Evolutionary conservation across 2,888 invertebrate species (phyloP), one percentile per base, ranked within the genome.

Genomic region (Drosophila hamatofila): DNA sequence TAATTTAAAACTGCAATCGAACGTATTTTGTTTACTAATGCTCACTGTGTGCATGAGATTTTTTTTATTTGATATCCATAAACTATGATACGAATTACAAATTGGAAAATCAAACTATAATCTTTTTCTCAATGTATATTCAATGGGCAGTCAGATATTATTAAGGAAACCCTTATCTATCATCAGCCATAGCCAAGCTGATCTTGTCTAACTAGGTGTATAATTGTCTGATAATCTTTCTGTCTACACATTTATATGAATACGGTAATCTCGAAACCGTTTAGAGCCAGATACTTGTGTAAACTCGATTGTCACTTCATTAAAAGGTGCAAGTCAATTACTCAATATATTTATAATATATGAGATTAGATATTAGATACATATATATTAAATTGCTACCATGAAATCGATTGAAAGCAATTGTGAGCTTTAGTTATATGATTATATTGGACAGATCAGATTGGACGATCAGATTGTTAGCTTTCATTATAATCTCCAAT

Each of bases 21-120:
- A 41, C 71, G 75, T 68, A 30, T n/a, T 42, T 35, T 78, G 68
- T 57, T 73, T 78, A 56, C 55, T 44, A 72, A 60, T 61, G 44
- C 48, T 54, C 25, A 7, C 33, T 14, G 30, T 18, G 8, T 18
- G 3, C 2, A 25, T 27, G 52, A 12, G n/a, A 37, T 16, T 37
- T 37, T 7, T n/a, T 16, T 37, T 37, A 16, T n/a, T 7, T 16
- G 37, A 39, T 39, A 39, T 39, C 16, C 39, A 16, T n/a, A 37
- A 4, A 14, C 35, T 12, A 35, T 35, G 14, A 14, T 35, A 35
- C 12, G 14, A 5, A 35, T 3, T 11, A 7, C 30, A 11, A 11
- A 11, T 8, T 16, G 27, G 12, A 5, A 1, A 33, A 21, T 33
- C 1, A 49, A 3, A 16, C 1, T 25, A 46, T 48, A 27, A n/a